A percentile compares a stretch with the other conserved stretches of the same genome.
Evolutionary conservation across 2,113 vertebrate genomes (phyloP).

Genomic region (Odocoileus virginianus): DNA sequence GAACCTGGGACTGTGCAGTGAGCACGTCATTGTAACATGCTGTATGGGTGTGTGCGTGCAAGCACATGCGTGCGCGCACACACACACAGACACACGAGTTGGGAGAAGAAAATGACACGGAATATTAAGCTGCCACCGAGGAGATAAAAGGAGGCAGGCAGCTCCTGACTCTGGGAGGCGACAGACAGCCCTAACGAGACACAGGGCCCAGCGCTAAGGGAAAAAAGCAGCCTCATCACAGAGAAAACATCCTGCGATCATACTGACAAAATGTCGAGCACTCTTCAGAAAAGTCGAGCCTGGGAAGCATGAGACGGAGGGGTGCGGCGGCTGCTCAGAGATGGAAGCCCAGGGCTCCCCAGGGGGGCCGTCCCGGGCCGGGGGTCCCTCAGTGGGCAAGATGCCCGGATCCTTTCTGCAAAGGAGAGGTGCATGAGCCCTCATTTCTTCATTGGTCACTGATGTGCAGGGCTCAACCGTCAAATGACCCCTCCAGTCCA

Average conservation of each 20-base stretch:
- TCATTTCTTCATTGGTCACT: fast-evolving
- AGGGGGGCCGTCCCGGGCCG: fast-evolving
- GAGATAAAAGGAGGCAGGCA: neutral
- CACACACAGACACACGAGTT: fast-evolving
- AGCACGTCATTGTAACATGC: neutral
- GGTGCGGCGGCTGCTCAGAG: neutral
- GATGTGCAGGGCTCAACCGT: neutral
- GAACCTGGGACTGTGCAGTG: neutral
- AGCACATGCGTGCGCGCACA: fast-evolving
- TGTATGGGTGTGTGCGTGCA: fast-evolving
- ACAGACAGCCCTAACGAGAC: neutral
- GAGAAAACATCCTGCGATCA: neutral
- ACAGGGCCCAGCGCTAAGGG: neutral
- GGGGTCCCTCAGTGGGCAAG: fast-evolving
- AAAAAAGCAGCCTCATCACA: neutral
- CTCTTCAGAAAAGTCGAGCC: neutral
- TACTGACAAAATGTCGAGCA: neutral
- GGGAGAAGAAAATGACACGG: neutral
- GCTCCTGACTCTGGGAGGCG: neutral
- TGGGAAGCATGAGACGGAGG: neutral
- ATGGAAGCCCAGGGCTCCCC: neutral
- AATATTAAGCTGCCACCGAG: neutral
- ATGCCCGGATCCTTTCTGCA: neutral
- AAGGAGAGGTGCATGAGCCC: fast-evolving
- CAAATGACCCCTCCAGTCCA: neutral